Evolutionary conservation across 2,888 invertebrate genomes (phyloP).

Genomic region (Agelastica alni): DNA sequence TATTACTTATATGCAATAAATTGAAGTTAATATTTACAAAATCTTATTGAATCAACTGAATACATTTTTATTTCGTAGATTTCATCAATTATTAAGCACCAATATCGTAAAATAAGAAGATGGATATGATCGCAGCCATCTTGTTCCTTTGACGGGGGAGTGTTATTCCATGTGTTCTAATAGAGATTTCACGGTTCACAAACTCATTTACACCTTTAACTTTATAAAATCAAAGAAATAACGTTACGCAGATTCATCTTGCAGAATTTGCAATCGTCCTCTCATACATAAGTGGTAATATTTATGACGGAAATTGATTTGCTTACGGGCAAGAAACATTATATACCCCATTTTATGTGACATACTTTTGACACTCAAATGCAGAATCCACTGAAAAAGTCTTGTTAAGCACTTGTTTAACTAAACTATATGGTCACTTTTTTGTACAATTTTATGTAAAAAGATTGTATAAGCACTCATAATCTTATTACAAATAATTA

Average conservation of each 20-base stretch:
- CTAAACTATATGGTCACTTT: slow-evolving; percentile 45
- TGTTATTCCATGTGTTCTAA: slow-evolving; percentile 59
- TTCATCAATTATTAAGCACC: slow-evolving; percentile 27
- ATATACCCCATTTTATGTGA: slow-evolving; percentile 75
- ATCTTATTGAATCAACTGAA: not conserved
- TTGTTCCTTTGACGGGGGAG: slow-evolving; percentile 58
- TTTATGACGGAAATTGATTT: slow-evolving; percentile 54
- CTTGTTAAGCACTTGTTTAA: slow-evolving; percentile 40
- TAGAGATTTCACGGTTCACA: slow-evolving; percentile 46
- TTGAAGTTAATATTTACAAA: not conserved
- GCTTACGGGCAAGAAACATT: slow-evolving; percentile 57
- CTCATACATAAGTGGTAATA: slow-evolving; percentile 42
- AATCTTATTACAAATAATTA: slow-evolving; percentile 72
- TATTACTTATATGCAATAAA: not conserved
- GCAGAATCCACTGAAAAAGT: slow-evolving; percentile 46
- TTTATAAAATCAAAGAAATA: slow-evolving; percentile 14
- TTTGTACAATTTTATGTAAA: slow-evolving; percentile 61
- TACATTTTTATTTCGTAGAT: slow-evolving; percentile 24
- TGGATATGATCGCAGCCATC: slow-evolving; percentile 58
- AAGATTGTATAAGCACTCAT: slow-evolving; percentile 68
- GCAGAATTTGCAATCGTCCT: slow-evolving; percentile 35
- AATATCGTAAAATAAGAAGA: slow-evolving; percentile 59
- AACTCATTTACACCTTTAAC: slow-evolving; percentile 17
- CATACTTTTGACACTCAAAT: slow-evolving; percentile 69
- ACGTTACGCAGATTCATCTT: slow-evolving; percentile 24